These are phyloP conservation scores for Oryzias javanicus DNA, from an alignment of 2,113 vertebrate species.

Conservation along the genomic window DNA sequence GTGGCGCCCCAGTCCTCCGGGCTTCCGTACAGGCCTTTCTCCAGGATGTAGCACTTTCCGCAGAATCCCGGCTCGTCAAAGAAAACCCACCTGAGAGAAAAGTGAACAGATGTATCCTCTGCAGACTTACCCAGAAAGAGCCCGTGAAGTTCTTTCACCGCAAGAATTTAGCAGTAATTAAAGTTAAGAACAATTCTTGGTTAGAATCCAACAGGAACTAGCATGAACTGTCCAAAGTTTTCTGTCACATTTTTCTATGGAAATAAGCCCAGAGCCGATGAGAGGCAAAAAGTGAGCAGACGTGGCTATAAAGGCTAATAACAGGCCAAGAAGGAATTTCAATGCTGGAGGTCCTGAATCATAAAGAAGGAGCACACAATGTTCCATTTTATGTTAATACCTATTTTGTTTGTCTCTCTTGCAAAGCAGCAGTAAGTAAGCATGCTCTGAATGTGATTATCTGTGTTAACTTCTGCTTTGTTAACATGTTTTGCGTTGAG, in stretches of 20 bases:
- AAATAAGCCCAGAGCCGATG: slow-evolving; percentile 7
- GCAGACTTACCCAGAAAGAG: not conserved
- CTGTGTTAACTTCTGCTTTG: slow-evolving; percentile 23
- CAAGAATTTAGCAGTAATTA: slow-evolving; percentile 1
- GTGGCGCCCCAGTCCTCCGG: slow-evolving; percentile 87
- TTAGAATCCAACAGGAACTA: slow-evolving; percentile 14
- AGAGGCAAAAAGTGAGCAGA: slow-evolving; percentile 5
- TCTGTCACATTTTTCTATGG: slow-evolving; percentile 1
- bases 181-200: slow-evolving; percentile 9
- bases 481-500: slow-evolving; percentile 17
- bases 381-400: slow-evolving; percentile 28
- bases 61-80: slow-evolving; percentile 89
- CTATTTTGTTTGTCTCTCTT: slow-evolving; percentile 17
- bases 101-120: too few species aligned
- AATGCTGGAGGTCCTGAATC: slow-evolving; percentile 16
- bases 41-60: slow-evolving; percentile 85
- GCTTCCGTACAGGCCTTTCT: slow-evolving; percentile 87
- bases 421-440: not conserved
- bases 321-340: slow-evolving; percentile 32
- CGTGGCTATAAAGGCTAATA: slow-evolving; percentile 33
- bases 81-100: slow-evolving; percentile 83
- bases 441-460: slow-evolving; percentile 30
- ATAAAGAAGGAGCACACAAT: slow-evolving; percentile 16
- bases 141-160: slow-evolving; percentile 7
- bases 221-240: slow-evolving; percentile 9